phyloP scores from a whole-genome alignment of 2,888 invertebrate genomes.

The Tachina fera region DNA sequence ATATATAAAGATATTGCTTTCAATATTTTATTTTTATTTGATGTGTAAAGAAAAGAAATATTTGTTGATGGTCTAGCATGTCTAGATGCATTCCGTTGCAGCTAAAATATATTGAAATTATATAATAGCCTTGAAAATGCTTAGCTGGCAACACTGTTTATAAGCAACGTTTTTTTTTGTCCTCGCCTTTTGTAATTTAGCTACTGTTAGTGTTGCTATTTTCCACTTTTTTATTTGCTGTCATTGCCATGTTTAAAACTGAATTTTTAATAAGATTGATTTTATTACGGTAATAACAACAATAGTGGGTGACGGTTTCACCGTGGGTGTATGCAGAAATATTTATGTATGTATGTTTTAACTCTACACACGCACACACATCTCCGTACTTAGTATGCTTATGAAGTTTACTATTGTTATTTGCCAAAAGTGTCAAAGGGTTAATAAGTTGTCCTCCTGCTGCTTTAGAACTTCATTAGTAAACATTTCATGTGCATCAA shows the following conservation, averaged over 20 bases:
- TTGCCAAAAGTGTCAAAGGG: constrained; percentile 78
- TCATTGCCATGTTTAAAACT: constrained; percentile 46
- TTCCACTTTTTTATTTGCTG: constrained; percentile 24
- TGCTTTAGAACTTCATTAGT: constrained; percentile 80
- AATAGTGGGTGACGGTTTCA: constrained; percentile 57
- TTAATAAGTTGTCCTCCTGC: constrained; percentile 80
- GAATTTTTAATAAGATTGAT: constrained; percentile 81
- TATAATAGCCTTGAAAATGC: background rate
- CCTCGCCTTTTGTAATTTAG: constrained; percentile 2
- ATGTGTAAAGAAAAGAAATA: too few species aligned
- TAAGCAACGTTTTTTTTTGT: constrained; percentile 38
- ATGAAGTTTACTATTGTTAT: constrained; percentile 60
- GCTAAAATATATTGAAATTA: background rate
- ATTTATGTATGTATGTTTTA: background rate
- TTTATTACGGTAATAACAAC: constrained; percentile 77
- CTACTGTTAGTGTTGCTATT: constrained; percentile 16
- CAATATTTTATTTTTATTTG: too few species aligned
- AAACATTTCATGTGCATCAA: constrained; percentile 70
- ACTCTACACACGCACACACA: background rate
- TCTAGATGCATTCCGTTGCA: too few species aligned
- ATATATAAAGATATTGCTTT: too few species aligned
- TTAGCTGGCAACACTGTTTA: constrained; percentile 1
- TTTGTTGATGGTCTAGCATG: too few species aligned
- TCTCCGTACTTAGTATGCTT: background rate
- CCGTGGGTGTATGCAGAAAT: constrained; percentile 19